phyloP scores from a whole-genome alignment of 2,113 vertebrate species.

The Nycticorax nycticorax region DNA sequence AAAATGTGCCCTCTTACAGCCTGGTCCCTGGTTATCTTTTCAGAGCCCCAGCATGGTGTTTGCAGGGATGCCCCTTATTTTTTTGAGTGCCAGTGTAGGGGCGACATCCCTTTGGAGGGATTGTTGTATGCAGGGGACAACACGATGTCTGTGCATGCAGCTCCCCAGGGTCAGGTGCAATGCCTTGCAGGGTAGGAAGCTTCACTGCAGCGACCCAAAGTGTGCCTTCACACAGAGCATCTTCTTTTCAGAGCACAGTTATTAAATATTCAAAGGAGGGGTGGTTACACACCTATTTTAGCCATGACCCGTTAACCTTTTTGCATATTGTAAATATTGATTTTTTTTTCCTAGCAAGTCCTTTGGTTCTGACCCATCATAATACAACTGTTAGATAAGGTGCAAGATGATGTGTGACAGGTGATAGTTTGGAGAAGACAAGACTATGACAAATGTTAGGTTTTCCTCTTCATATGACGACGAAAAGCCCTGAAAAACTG shows the following conservation, averaged over 20 bases:
- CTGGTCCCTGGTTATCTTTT: not conserved
- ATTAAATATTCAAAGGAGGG: not conserved
- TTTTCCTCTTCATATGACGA: not conserved
- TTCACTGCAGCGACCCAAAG: not conserved
- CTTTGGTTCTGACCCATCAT: not conserved
- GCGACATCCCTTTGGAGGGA: not conserved
- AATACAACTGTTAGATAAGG: not conserved
- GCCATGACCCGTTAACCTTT: not conserved
- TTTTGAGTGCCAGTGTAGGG: not conserved
- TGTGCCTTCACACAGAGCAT: no score
- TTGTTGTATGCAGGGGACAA: no score
- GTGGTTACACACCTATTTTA: not conserved
- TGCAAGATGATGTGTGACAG: not conserved
- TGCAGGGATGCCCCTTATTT: not conserved
- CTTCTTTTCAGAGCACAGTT: not conserved
- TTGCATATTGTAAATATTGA: not conserved
- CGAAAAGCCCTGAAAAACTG: not conserved
- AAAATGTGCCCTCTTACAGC: not conserved
- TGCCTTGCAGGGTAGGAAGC: no score
- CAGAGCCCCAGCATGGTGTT: accelerated
- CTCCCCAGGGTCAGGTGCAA: not conserved
- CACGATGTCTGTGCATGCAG: accelerated
- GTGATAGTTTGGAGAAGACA: not conserved
- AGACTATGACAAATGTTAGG: not conserved
- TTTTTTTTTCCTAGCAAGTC: not conserved